Evolutionary conservation across 2,888 invertebrate species (phyloP), one percentile per base, ranked within the genome.

Genomic region (Rhingia rostrata): DNA sequence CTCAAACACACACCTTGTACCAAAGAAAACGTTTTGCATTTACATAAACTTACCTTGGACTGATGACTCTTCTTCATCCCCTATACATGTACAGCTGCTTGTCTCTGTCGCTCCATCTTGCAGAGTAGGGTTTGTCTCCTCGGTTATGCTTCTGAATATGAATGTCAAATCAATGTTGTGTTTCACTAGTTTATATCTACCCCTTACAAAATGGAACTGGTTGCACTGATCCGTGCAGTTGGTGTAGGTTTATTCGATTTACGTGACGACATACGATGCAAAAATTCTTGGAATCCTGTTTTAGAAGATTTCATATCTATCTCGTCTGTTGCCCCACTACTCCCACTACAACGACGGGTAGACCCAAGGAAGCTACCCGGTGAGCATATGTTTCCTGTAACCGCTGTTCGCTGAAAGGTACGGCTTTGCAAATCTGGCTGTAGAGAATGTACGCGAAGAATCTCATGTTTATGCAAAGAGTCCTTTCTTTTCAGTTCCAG

Each of bases 351-450:
- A 70, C 49, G 56, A 51, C 45, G 56, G 12, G 56, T 47, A 30
- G 61, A 54, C 3, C 54, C 80, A 9, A 41, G 87, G 54, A 89
- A 88, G n/a, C 89, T 88, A 5, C 91, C 92, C 0, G 93, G 93
- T 6, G 93, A 93, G 9, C 93, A 93, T 33, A 89, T 91, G 87
- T 93, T 93, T 33, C 93, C 90, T 12, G 91, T 88, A 47, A 93
- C 92, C 0, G 92, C 91, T 47, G 90, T 89, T 78, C 92, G 92
- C 72, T 88, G 89, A 14, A 37, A 51, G 74, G 69, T 61, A 12
- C 45, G 56, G 35, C 67, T 66, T 10, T 63, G 77, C 47, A 78
- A 86, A 47, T 83, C 87, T 85, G 90, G 89, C 77, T 91, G 91
- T 88, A 92, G 89, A 1, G 92, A 91, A 56, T 90, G 90, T 0